Base-by-base conservation (phyloP, 1,140 invertebrate genomes). In the Pachyrhynchus sulphureomaculatus region DNA sequence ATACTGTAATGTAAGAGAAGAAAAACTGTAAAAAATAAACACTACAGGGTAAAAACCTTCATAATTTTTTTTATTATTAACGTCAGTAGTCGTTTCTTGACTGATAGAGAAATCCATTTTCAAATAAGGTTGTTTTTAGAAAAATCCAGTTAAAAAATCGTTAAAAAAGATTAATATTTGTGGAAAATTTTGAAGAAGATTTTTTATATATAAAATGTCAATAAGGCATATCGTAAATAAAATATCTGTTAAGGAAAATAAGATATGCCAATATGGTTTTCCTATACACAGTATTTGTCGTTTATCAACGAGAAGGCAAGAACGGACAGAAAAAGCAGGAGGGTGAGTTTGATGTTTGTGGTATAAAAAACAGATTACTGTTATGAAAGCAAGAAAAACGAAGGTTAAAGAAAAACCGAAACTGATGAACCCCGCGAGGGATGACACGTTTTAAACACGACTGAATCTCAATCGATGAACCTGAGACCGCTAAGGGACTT, bases 281-380 rank as follows among this genome's bases (percentile, higher is more conserved):
- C 52, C 13, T 15, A 53, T 18, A 55, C 52, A 41, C 52, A 41
- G 37, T 55, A 55, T 55, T 55, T 55, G 42, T 55, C 52, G 52
- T 55, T 42, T 29, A 29, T 29, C 23, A 55, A 42, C 41, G n/a
- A n/a, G 36, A 26, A 20, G 21, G 2, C 1, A 32, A 26, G 23
- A 13, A 55, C 13, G 29, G 29, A 44, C 37, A 29, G n/a, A 29
- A 44, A 21, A 55, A 55, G 26, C 52, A 37, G 45, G 41, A 34
- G 53, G 62, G 41, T 61, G 55, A 57, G 52, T 58, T 64, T 64
- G 62, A 61, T 67, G 65, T 67, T 57, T 51, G 62, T 42, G 41
- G 62, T 61, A 61, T 57, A 67, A 67, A 65, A 67, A 67, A 67
- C 65, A 67, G 62, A 67, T 64, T 64, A 64, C 5, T 54, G 65